Percentiles rank a stretch among this genome's conserved stretches.
Evolutionary conservation across 2,888 invertebrate genomes (phyloP).

Genomic region (Candidula unifasciata): DNA sequence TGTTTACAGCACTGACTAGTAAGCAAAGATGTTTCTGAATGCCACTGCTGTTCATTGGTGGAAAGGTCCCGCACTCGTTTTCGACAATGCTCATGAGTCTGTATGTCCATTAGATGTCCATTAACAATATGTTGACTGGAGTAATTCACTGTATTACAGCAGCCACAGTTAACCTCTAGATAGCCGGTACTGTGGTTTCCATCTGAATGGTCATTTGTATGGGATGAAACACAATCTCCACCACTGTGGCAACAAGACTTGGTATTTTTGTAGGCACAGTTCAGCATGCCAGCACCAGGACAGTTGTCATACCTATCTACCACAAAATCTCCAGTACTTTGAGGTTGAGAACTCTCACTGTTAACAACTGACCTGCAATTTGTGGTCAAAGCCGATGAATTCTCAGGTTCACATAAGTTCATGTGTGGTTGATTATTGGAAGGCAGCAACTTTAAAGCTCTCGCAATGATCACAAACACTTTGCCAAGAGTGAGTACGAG

Average conservation of each 20-base stretch:
- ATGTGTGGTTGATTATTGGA: conserved; percentile 9
- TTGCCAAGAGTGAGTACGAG: conserved; percentile 91
- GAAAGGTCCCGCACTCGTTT: neutral
- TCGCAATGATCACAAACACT: conserved; percentile 80
- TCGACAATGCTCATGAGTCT: neutral
- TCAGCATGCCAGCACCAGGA: neutral
- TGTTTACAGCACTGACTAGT: neutral
- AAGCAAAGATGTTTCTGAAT: neutral
- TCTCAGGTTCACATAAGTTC: neutral
- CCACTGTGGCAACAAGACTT: neutral
- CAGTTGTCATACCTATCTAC: neutral
- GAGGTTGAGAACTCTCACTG: neutral
- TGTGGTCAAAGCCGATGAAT: neutral
- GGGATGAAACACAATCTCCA: neutral
- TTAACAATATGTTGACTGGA: conserved; percentile 16
- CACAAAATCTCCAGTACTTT: neutral
- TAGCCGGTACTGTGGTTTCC: neutral
- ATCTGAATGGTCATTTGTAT: neutral
- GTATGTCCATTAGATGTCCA: neutral
- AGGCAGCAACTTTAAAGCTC: conserved; percentile 34
- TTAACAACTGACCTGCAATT: neutral
- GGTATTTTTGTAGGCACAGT: neutral
- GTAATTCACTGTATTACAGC: neutral
- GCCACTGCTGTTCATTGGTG: neutral
- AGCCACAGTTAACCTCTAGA: too few relatives aligned